phyloP scores from a whole-genome alignment of 2,888 invertebrate species.

The Synanthedon andrenaeformis region DNA sequence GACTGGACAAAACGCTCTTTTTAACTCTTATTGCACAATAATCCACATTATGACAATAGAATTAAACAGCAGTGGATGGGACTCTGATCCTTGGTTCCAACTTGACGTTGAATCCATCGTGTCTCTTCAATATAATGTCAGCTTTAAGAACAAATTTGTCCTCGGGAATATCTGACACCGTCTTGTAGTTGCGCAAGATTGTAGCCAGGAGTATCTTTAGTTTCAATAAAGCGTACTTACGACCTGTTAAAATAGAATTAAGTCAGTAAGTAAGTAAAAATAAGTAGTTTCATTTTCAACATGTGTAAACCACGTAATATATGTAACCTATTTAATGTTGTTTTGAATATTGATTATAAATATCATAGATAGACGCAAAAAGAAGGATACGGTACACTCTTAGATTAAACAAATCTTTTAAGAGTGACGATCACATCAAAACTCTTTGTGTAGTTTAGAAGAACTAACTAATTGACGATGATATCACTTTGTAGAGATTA shows the following conservation, averaged over 20 bases:
- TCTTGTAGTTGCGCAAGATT: conserved; percentile 75
- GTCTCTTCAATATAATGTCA: conserved; percentile 80
- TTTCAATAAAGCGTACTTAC: conserved; percentile 85
- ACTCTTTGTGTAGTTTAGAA: too few relatives aligned
- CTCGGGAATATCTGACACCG: conserved; percentile 74
- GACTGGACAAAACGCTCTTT: too few relatives aligned
- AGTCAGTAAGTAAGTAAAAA: not conserved
- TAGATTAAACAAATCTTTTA: not conserved
- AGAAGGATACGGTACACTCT: too few relatives aligned
- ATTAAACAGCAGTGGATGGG: conserved; percentile 14
- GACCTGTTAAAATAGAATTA: conserved; percentile 49
- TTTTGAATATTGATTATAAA: not conserved
- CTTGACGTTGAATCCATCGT: conserved; percentile 77
- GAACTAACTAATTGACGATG: too few relatives aligned
- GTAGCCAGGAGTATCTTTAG: conserved; percentile 80
- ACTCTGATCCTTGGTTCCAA: conserved; percentile 72
- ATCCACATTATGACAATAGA: not conserved
- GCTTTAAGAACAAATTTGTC: conserved; percentile 76
- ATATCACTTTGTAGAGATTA: too few relatives aligned
- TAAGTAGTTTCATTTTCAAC: too few relatives aligned
- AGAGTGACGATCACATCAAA: too few relatives aligned
- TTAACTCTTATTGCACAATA: too few relatives aligned
- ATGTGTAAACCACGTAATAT: too few relatives aligned
- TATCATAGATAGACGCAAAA: too few relatives aligned
- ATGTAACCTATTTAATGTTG: too few relatives aligned